Evolutionary conservation across 23 tunicate genomes (phyloP), one percentile per base, ranked within the genome.

Genomic region (Botrylloides violaceus): DNA sequence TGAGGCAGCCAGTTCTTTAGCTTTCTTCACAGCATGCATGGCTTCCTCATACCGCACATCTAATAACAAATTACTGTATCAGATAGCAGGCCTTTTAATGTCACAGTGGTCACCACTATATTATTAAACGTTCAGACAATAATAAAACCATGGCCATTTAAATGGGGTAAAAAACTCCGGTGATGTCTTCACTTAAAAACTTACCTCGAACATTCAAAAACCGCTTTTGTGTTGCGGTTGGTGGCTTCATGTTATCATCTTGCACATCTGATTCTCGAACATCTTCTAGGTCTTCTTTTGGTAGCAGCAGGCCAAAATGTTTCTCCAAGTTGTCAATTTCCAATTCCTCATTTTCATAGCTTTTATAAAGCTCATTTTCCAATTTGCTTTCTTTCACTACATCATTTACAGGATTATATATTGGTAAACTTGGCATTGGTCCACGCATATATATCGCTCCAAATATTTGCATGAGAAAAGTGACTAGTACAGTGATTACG

Each of bases 11-110:
- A 90, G 75, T 36, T 66, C 36, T 60, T 43, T 75, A 19, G 97
- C 97, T 83, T 83, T 90, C 53, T 80, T 75, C 61, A 87, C 29
- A 64, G 87, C 80, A 6, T 75, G 70, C 36, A 32, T 62, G 2
- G 85, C 95, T 63, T 87, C 95, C 53, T 87, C 86, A 25, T 72
- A 22, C 0, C 73, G 28, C 4, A 68, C 25, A 39, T 76, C 82
- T 68, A 28, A 39, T 35, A 68, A 22, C 55, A 12, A 47, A 47
- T 47, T 47, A 47, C 18, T 47, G 18, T 47, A 47, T 47, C 55
- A 47, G 18, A 47, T 47, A 12, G 18, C 55, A 12, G 55, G 12
- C 12, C 55, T 18, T 47, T 47, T 47, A 18, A n/a, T n/a, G n/a
- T n/a, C n/a, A n/a, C n/a, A n/a, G n/a, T n/a, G n/a, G n/a, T n/a